Evolutionary conservation across 2,888 invertebrate genomes (phyloP).

Genomic region (Acrobeloides nanus): DNA sequence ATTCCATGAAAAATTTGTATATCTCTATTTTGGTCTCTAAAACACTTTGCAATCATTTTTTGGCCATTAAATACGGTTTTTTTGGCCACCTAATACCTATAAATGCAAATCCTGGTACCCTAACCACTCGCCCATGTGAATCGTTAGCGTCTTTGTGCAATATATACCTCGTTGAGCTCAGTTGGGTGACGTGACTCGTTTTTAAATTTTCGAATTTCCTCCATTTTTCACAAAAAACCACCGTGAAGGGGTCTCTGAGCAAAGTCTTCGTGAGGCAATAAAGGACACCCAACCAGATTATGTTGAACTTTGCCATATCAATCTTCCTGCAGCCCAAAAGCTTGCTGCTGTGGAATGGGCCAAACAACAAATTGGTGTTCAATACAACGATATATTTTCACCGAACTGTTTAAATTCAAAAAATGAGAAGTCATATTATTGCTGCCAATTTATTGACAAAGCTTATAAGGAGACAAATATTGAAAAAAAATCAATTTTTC

Average conservation of each 20-base stretch:
- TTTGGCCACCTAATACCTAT: too few species aligned
- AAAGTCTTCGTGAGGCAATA: conserved; percentile 11
- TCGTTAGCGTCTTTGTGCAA: too few species aligned
- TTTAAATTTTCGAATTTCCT: too few species aligned
- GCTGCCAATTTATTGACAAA: conserved; percentile 23
- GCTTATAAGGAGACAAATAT: conserved; percentile 15
- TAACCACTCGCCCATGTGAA: too few species aligned
- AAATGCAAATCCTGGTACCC: too few species aligned
- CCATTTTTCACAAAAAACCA: too few species aligned
- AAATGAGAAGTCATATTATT: conserved; percentile 21
- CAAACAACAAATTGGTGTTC: conserved; percentile 16
- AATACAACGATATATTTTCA: conserved; percentile 30
- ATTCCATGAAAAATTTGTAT: too few species aligned
- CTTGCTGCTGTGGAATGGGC: conserved; percentile 16
- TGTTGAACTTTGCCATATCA: conserved; percentile 15
- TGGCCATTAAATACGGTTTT: too few species aligned
- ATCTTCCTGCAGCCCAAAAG: conserved; percentile 15
- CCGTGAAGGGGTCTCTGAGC: conserved; percentile 16
- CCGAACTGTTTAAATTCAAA: conserved; percentile 19
- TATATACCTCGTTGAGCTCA: too few species aligned
- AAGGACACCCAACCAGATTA: conserved; percentile 10
- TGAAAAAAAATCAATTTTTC: conserved; percentile 19
- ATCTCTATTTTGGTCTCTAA: too few species aligned
- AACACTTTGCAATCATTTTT: too few species aligned
- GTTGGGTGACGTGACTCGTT: too few species aligned